phyloP scores from a whole-genome alignment of 1,140 invertebrate species.

The Formica exsecta region DNA sequence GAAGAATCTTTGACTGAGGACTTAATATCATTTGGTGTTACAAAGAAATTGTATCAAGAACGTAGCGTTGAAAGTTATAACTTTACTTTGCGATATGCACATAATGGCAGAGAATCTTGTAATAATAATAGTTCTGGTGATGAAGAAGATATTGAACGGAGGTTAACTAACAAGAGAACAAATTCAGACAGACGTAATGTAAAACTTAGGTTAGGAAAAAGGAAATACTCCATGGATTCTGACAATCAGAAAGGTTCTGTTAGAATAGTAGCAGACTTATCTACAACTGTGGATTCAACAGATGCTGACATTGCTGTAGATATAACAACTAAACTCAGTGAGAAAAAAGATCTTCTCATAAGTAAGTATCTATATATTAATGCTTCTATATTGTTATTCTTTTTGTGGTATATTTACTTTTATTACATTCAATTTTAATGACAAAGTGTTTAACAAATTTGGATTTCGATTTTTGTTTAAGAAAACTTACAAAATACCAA shows the following conservation, averaged over 20 bases:
- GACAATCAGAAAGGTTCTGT: constrained; percentile 85
- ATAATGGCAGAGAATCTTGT: constrained; percentile 71
- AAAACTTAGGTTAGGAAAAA: constrained; percentile 88
- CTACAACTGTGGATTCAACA: constrained; percentile 85
- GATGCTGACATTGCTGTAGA: constrained; percentile 89
- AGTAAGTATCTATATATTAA: constrained; percentile 86
- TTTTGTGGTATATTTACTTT: too few relatives aligned
- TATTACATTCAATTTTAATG: too few relatives aligned
- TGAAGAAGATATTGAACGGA: constrained; percentile 81
- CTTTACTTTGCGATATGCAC: constrained; percentile 81
- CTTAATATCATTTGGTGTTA: constrained; percentile 88
- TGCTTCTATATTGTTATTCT: neutral
- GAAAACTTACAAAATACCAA: neutral
- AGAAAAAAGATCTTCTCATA: constrained; percentile 91
- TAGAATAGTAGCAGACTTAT: constrained; percentile 87
- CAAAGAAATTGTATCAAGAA: constrained; percentile 85
- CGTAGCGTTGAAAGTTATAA: constrained; percentile 89
- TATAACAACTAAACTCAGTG: constrained; percentile 90
- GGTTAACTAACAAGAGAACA: constrained; percentile 88
- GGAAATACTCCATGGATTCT: constrained; percentile 85
- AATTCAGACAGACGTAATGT: constrained; percentile 88
- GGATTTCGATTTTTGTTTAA: neutral
- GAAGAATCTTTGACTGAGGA: constrained; percentile 89
- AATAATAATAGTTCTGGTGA: constrained; percentile 86
- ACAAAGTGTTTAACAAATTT: neutral